These are phyloP conservation scores for Anolis sagrei DNA, from an alignment of 2,113 vertebrate species.

Conservation along the genomic window DNA sequence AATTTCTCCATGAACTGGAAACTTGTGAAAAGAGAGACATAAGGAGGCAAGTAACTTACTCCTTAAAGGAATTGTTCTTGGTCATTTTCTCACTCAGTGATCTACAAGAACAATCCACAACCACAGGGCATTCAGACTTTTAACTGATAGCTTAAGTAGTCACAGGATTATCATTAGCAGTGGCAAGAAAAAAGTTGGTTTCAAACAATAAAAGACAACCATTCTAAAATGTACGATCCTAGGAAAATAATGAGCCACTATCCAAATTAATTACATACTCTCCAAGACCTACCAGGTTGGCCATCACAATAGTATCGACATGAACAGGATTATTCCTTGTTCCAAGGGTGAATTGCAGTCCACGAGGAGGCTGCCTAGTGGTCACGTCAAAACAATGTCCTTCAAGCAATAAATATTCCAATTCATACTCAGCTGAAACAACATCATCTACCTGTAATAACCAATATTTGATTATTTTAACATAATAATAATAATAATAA, in stretches of 20 bases:
- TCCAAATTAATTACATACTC: neutral
- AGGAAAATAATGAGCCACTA: neutral
- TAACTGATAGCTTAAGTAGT: neutral
- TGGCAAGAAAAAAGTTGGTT: slow-evolving; percentile 28
- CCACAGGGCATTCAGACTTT: neutral
- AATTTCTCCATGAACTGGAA: neutral
- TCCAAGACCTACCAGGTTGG: slow-evolving; percentile 87
- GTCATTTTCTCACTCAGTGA: neutral
- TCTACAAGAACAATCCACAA: neutral
- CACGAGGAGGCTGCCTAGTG: slow-evolving; percentile 87
- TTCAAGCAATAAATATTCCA: slow-evolving; percentile 93
- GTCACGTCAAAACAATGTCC: slow-evolving; percentile 93
- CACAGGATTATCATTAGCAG: neutral
- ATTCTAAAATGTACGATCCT: slow-evolving; percentile 2
- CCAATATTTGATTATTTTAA: slow-evolving; percentile 24
- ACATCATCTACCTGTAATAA: slow-evolving; percentile 79
- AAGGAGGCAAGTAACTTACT: neutral
- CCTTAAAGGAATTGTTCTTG: neutral
- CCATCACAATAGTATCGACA: slow-evolving; percentile 97
- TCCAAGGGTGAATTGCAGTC: slow-evolving; percentile 94
- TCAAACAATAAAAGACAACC: slow-evolving; percentile 14
- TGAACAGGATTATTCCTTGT: slow-evolving; percentile 83
- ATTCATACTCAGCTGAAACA: slow-evolving; percentile 89
- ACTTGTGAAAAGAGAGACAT: neutral
- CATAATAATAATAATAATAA: too few relatives aligned